Percentiles rank a stretch among this genome's conserved stretches.
Conservation (phyloP, 2,797 vertebrate species). For the Mergus octosetaceus region DNA sequence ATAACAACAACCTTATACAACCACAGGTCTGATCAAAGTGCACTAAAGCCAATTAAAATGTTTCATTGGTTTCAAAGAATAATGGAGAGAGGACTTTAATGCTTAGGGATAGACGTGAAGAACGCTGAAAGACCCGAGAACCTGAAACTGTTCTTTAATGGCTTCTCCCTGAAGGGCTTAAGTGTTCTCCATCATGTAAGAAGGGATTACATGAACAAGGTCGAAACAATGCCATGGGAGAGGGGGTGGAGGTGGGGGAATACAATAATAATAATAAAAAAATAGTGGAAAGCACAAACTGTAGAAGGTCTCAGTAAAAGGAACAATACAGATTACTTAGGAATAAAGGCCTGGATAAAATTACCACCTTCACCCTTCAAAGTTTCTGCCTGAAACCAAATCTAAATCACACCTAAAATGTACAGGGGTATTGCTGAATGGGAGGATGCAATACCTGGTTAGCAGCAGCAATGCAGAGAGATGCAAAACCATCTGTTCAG, state of each 20-base stretch:
- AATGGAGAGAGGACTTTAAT: not conserved
- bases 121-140: not conserved
- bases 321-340: constrained; percentile 14
- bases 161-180: not conserved
- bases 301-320: not conserved
- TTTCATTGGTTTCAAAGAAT: not conserved
- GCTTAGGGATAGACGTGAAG: constrained; percentile 2
- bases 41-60: constrained; percentile 5
- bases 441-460: not conserved
- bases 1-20: not conserved
- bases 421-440: not conserved
- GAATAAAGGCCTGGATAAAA: constrained; percentile 32
- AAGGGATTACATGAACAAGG: not conserved
- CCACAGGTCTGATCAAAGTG: constrained; percentile 21
- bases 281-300: not conserved
- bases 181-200: not conserved
- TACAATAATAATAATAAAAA: no score
- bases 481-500: constrained; percentile 18
- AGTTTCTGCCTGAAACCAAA: constrained; percentile 39
- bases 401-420: constrained; percentile 1
- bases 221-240: not conserved
- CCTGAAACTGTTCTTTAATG: not conserved
- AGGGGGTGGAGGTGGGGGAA: no score
- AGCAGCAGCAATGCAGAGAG: constrained; percentile 11
- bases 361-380: constrained; percentile 29